phyloP scores from a whole-genome alignment of 1,140 invertebrate species.

The Littorina saxatilis region DNA sequence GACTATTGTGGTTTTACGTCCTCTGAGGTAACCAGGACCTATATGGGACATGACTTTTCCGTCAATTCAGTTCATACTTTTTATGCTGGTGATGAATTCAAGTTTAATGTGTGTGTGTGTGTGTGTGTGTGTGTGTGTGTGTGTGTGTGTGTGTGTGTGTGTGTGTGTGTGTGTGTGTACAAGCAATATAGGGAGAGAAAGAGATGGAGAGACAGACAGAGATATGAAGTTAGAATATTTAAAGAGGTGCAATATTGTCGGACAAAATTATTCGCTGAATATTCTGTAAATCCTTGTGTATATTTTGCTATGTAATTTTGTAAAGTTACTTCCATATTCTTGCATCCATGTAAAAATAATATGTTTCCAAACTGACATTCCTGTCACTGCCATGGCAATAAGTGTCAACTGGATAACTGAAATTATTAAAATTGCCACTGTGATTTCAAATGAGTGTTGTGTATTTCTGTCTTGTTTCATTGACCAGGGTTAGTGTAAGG shows the following conservation, averaged over 20 bases:
- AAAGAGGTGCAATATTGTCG: not conserved
- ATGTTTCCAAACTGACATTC: no score
- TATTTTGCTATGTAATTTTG: not conserved
- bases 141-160: constrained; percentile 1
- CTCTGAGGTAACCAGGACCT: no score
- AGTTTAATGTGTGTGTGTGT: not conserved
- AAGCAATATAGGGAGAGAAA: no score
- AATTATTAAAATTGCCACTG: no score
- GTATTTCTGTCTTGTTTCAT: no score
- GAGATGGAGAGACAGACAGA: no score
- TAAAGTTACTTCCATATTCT: not conserved
- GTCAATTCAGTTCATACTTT: not conserved
- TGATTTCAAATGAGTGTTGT: no score
- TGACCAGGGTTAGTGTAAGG: no score
- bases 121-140: not conserved
- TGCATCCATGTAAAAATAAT: not conserved
- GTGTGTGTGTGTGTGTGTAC: not conserved
- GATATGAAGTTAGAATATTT: not conserved
- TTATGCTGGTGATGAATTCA: not conserved
- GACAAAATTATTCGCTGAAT: not conserved
- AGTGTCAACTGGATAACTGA: no score
- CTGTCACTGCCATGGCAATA: no score
- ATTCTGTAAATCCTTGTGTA: not conserved
- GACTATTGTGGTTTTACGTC: not conserved
- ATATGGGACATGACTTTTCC: not conserved